These are phyloP conservation scores for human (Homo sapiens) DNA, from an alignment of 2,113 vertebrate genomes.

Conservation along the genomic window DNA sequence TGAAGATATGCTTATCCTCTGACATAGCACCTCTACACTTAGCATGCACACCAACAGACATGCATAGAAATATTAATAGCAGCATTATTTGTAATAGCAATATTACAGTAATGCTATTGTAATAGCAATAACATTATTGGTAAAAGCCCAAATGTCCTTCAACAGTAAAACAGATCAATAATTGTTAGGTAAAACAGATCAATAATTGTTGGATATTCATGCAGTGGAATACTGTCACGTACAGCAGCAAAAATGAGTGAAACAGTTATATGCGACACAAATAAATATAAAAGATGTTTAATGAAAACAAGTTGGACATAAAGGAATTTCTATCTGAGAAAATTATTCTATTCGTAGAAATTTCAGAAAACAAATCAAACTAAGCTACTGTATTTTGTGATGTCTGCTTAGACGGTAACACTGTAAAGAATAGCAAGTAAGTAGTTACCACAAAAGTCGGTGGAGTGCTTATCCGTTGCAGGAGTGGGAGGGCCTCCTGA, in stretches of 20 bases:
- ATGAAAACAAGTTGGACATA: neutral
- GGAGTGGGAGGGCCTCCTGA: neutral
- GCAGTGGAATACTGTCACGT: neutral
- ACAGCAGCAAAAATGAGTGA: neutral
- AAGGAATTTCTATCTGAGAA: neutral
- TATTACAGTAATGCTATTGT: neutral
- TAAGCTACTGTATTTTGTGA: neutral
- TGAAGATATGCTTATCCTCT: neutral
- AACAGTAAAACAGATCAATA: neutral
- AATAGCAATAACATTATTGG: neutral
- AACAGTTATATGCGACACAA: neutral
- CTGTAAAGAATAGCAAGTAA: neutral
- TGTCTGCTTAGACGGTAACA: neutral
- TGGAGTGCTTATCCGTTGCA: neutral
- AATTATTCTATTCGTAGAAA: neutral
- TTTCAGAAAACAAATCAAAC: neutral
- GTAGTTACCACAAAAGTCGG: neutral
- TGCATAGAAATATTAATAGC: neutral
- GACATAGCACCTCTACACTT: neutral
- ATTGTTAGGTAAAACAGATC: neutral
- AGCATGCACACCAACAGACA: neutral
- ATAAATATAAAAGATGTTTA: neutral
- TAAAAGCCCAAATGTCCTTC: neutral
- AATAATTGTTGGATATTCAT: neutral
- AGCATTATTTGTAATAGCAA: neutral